Evolutionary conservation across 2,113 vertebrate species (phyloP).

Genomic region (Callospermophilus lateralis): DNA sequence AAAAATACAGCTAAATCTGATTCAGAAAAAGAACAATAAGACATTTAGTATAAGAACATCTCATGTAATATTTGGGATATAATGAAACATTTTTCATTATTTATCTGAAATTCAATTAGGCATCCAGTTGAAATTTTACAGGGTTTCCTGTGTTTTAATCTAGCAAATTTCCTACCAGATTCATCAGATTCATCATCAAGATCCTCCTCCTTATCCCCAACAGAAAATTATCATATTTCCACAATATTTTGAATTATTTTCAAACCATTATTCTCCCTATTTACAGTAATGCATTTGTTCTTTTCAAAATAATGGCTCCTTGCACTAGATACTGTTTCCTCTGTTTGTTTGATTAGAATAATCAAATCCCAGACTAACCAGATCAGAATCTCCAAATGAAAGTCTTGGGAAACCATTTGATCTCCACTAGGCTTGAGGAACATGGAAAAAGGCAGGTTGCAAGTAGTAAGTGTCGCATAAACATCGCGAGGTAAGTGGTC

Average conservation of each 20-base stretch:
- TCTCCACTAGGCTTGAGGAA: background rate
- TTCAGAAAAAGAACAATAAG: background rate
- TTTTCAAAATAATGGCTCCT: background rate
- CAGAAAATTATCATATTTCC: background rate
- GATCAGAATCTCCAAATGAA: background rate
- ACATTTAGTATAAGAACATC: background rate
- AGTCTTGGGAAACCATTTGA: accelerated
- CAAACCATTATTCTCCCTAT: constrained; percentile 10
- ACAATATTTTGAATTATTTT: background rate
- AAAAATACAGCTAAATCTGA: background rate
- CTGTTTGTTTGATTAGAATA: background rate
- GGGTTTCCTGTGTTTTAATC: background rate
- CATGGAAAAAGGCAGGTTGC: background rate
- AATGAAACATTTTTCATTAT: background rate
- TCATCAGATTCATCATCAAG: background rate
- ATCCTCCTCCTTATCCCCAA: background rate
- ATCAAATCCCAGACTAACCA: background rate
- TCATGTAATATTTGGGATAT: background rate
- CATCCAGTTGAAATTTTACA: background rate
- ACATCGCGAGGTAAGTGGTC: too few relatives aligned
- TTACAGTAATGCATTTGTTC: background rate
- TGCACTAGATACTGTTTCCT: background rate
- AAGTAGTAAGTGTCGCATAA: too few relatives aligned
- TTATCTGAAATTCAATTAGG: background rate
- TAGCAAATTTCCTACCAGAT: background rate